Conservation (phyloP, 2,888 invertebrate species). For the Patella caerulea region DNA sequence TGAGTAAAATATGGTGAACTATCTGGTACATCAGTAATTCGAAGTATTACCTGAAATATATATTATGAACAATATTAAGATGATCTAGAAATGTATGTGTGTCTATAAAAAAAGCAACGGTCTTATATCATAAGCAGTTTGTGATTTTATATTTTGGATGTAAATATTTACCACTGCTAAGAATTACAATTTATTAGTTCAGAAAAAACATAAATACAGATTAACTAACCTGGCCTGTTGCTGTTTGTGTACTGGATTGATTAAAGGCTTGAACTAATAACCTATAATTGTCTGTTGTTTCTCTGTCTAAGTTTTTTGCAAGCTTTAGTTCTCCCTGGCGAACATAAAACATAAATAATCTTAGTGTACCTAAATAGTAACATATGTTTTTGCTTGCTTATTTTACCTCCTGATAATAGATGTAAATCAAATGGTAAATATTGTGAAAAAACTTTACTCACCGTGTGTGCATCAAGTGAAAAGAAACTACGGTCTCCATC, state of each 20-base stretch:
- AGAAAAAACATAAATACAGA: not conserved
- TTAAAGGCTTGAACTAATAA: slow-evolving; percentile 27
- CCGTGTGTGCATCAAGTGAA: not conserved
- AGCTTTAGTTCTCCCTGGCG: slow-evolving; percentile 32
- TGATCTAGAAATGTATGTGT: too few species aligned
- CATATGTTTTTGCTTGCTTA: too few species aligned
- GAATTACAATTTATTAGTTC: too few species aligned
- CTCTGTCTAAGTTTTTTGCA: slow-evolving; percentile 29
- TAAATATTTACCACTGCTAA: too few species aligned
- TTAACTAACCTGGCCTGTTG: slow-evolving; percentile 34
- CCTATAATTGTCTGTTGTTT: slow-evolving; percentile 24
- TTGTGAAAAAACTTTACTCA: not conserved
- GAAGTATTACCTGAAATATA: slow-evolving; percentile 29
- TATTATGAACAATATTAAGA: too few species aligned
- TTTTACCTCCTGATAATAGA: too few species aligned
- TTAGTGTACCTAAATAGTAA: too few species aligned
- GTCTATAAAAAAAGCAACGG: not conserved
- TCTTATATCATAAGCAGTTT: too few species aligned
- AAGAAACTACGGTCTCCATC: not conserved
- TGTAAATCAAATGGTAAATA: too few species aligned
- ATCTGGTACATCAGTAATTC: slow-evolving; percentile 30
- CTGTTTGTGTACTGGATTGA: slow-evolving; percentile 12
- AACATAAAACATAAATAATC: too few species aligned
- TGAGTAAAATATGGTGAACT: slow-evolving; percentile 26
- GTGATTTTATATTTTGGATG: too few species aligned